These are phyloP conservation scores for Scaeva pyrastri DNA, from an alignment of 2,888 invertebrate genomes.

Conservation along the genomic window DNA sequence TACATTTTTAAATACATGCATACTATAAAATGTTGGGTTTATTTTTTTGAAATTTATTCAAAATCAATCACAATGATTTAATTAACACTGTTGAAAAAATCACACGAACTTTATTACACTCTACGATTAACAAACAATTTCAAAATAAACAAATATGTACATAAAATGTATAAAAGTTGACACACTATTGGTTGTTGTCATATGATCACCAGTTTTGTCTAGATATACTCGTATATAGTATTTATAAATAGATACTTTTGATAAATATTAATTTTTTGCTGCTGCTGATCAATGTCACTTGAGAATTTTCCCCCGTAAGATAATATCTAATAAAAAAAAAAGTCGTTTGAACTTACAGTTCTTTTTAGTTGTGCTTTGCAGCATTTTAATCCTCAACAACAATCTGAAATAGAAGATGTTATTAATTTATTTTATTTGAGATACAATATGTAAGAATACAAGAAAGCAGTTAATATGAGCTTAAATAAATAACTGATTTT, in stretches of 20 bases:
- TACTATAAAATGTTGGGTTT: background rate
- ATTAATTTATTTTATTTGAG: no score
- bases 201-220: constrained; percentile 1
- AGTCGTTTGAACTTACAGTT: constrained; percentile 40
- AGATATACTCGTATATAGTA: background rate
- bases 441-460: no score
- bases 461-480: no score
- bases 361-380: constrained; percentile 30
- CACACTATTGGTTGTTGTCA: constrained; percentile 10
- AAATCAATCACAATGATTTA: no score
- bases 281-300: constrained; percentile 20
- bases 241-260: background rate
- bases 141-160: constrained; percentile 38
- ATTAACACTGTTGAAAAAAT: no score
- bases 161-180: background rate
- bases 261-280: constrained; percentile 28
- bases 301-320: constrained; percentile 36
- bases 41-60: background rate
- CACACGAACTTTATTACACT: no score
- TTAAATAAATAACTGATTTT: no score
- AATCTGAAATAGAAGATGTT: constrained; percentile 35
- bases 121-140: background rate
- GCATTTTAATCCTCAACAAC: constrained; percentile 40
- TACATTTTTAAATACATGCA: background rate
- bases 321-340: background rate